Conservation (phyloP, 2,113 vertebrate species). For the Numenius arquata region DNA sequence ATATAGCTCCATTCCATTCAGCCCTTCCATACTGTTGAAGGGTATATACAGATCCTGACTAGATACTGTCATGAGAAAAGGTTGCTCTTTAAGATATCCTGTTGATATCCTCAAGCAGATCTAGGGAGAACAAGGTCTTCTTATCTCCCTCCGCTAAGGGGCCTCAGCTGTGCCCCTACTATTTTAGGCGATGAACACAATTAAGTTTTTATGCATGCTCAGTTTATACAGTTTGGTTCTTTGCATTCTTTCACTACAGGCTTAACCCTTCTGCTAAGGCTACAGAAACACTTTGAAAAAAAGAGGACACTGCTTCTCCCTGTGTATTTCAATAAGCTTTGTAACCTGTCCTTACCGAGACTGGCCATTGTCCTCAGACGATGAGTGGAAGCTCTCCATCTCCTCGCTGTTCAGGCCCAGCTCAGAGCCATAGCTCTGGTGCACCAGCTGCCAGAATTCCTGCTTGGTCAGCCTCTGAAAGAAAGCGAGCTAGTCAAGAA, state of each 20-base stretch:
- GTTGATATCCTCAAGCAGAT: not conserved
- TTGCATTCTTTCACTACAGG: not conserved
- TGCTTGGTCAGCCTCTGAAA: conserved; percentile 81
- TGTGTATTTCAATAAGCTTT: not conserved
- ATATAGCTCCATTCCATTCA: not conserved
- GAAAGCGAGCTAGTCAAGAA: conserved; percentile 2
- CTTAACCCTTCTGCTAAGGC: not conserved
- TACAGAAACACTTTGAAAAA: not conserved
- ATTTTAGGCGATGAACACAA: not conserved
- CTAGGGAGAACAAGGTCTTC: not conserved
- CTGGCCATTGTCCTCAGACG: conserved; percentile 75
- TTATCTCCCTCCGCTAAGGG: not conserved
- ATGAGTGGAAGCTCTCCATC: conserved; percentile 85
- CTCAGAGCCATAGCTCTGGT: conserved; percentile 91
- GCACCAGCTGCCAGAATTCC: conserved; percentile 90
- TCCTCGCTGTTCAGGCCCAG: conserved; percentile 90
- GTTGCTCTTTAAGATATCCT: not conserved
- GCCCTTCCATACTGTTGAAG: not conserved
- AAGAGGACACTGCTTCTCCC: not conserved
- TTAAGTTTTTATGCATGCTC: not conserved
- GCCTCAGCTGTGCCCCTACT: not conserved
- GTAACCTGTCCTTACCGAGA: conserved; percentile 74
- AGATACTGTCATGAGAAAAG: not conserved
- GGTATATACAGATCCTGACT: not conserved
- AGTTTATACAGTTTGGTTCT: not conserved